A percentile compares a stretch with the other conserved stretches of the same genome.
Conservation (phyloP, 2,888 invertebrate genomes). For the Lepidonotus clava region DNA sequence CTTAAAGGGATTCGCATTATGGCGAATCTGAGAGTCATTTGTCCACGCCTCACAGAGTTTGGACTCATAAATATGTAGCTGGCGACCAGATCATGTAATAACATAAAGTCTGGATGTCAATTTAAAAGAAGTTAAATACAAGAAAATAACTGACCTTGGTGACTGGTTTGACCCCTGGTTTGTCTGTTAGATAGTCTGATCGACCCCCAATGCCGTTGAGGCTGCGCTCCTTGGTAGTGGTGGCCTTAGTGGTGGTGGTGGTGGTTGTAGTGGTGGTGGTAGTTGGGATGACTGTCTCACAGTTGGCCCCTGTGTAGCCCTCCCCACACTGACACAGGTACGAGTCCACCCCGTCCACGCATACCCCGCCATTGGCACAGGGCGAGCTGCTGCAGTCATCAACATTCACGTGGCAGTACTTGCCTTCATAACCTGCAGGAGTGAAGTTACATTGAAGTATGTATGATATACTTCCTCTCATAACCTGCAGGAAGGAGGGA, state of each 20-base stretch:
- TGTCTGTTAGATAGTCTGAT: background rate
- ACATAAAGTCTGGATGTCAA: too few species aligned
- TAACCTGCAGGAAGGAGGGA: background rate
- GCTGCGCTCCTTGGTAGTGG: background rate
- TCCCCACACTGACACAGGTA: background rate
- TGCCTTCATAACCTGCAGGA: background rate
- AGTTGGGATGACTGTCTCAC: background rate
- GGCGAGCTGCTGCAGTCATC: background rate
- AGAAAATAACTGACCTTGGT: background rate
- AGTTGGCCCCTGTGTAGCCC: background rate
- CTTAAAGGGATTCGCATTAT: too few species aligned
- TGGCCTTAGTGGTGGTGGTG: background rate
- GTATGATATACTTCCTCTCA: background rate
- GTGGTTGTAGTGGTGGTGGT: background rate
- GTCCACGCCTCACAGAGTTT: too few species aligned
- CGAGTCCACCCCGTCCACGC: background rate
- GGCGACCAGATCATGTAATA: too few species aligned
- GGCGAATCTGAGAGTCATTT: too few species aligned
- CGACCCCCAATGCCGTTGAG: background rate
- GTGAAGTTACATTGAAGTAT: background rate
- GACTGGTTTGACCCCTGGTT: background rate
- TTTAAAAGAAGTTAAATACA: too few species aligned
- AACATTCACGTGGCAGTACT: conserved; percentile 1
- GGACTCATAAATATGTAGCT: too few species aligned
- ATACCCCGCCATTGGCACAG: background rate